Percentiles rank a stretch among this genome's conserved stretches.
Conservation (phyloP, 2,888 invertebrate species). For the Prenolepis imparis region DNA sequence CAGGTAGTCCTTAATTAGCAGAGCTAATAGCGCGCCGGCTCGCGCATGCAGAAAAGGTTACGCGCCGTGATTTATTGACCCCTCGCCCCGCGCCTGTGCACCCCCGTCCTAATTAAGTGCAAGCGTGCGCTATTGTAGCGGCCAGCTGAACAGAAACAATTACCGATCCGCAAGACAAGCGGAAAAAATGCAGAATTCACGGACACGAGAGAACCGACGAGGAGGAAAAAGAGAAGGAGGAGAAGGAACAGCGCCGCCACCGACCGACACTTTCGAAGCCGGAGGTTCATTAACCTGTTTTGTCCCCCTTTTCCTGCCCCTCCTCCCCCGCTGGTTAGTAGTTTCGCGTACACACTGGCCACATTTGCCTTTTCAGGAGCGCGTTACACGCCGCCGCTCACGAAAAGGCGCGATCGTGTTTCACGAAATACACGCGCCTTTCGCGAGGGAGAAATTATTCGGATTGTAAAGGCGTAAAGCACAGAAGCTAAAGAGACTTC, state of each 20-base stretch:
- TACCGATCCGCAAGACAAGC: conserved; percentile 61
- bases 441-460: conserved; percentile 5
- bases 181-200: conserved; percentile 70
- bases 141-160: conserved; percentile 71
- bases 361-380: conserved; percentile 64
- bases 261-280: conserved; percentile 43
- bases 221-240: conserved; percentile 12
- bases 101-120: conserved; percentile 81
- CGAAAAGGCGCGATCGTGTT: conserved; percentile 61
- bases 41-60: conserved; percentile 80
- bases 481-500: neutral
- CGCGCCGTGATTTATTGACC: conserved; percentile 82
- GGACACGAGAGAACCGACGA: conserved; percentile 53
- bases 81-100: conserved; percentile 67
- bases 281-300: conserved; percentile 72
- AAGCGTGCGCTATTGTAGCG: conserved; percentile 76
- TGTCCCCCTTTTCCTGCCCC: conserved; percentile 33
- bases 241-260: conserved; percentile 54
- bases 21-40: conserved; percentile 81
- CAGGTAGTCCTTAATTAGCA: conserved; percentile 83
- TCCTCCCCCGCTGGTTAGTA: neutral
- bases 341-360: conserved; percentile 42
- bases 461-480: neutral
- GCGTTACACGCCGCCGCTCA: conserved; percentile 35
- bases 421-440: conserved; percentile 53